A percentile compares a stretch with the other conserved stretches of the same genome.
Conservation (phyloP, 2,888 invertebrate genomes). For the Smittia sp. region DNA sequence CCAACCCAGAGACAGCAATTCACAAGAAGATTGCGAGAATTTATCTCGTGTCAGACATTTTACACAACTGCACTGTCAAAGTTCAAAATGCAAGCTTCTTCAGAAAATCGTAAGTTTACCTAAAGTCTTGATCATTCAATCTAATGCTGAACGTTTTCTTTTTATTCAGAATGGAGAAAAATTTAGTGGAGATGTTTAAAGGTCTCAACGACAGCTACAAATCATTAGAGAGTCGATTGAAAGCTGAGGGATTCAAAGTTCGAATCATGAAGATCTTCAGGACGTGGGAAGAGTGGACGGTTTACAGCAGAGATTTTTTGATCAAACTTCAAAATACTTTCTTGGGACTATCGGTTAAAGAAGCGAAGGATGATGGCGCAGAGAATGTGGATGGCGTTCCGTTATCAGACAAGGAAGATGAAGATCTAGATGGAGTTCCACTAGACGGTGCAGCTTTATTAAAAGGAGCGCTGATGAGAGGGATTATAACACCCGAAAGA, state of each 20-base stretch:
- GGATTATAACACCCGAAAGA: conserved; percentile 46
- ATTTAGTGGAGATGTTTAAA: conserved; percentile 74
- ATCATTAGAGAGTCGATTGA: conserved; percentile 75
- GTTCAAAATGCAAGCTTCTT: conserved; percentile 95
- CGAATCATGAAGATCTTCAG: conserved; percentile 85
- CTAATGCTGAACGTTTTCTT: too few relatives aligned
- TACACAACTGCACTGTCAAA: conserved; percentile 96
- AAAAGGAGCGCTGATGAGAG: conserved; percentile 62
- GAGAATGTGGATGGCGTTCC: conserved; percentile 45
- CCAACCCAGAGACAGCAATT: conserved; percentile 71
- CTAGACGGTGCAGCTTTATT: conserved; percentile 79
- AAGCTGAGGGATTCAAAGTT: conserved; percentile 95
- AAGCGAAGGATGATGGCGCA: conserved; percentile 1
- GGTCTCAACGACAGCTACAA: conserved; percentile 70
- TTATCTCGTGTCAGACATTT: conserved; percentile 92
- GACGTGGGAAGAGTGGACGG: conserved; percentile 95
- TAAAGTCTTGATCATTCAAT: too few relatives aligned
- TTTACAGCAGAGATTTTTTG: conserved; percentile 91
- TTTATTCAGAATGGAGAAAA: conserved; percentile 83
- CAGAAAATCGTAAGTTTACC: conserved; percentile 69
- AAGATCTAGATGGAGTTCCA: conserved; percentile 72
- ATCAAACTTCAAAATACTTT: conserved; percentile 86
- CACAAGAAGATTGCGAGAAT: conserved; percentile 88
- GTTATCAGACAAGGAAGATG: conserved; percentile 53
- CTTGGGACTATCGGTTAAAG: conserved; percentile 64